These are phyloP conservation scores for Forbesichthys papilliferus DNA, from an alignment of 2,113 vertebrate species.

Conservation along the genomic window DNA sequence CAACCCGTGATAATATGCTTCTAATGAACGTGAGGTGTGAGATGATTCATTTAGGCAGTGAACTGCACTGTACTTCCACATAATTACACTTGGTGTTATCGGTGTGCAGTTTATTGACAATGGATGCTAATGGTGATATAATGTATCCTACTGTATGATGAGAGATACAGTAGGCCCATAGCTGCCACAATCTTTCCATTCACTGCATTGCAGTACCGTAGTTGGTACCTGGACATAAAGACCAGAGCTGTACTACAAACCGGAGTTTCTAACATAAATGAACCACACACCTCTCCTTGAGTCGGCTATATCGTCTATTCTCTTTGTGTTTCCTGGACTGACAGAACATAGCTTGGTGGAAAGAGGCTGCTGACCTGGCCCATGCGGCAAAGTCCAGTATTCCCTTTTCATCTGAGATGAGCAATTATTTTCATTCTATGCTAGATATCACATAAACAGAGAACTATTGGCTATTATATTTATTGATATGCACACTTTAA, in stretches of 20 bases:
- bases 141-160: constrained; percentile 26
- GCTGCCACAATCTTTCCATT: constrained; percentile 55
- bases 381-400: constrained; percentile 17
- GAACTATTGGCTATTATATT: no score
- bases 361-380: constrained; percentile 16
- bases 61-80: not conserved
- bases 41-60: constrained; percentile 31
- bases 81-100: not conserved
- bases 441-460: not conserved
- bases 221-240: constrained; percentile 45
- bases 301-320: constrained; percentile 49
- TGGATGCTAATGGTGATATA: constrained; percentile 24
- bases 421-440: not conserved
- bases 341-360: constrained; percentile 24
- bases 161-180: constrained; percentile 1
- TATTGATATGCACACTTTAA: no score
- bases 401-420: constrained; percentile 6
- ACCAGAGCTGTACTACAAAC: constrained; percentile 26
- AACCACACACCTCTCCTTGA: constrained; percentile 36
- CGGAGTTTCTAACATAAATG: constrained; percentile 39
- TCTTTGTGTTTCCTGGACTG: constrained; percentile 49
- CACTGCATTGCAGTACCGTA: constrained; percentile 29
- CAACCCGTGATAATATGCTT: constrained; percentile 19
- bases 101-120: constrained; percentile 12
- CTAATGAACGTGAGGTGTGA: constrained; percentile 24